A percentile compares a stretch with the other conserved stretches of the same genome.
phyloP scores from a whole-genome alignment of 2,888 invertebrate species.

The Petrolisthes manimaculis region DNA sequence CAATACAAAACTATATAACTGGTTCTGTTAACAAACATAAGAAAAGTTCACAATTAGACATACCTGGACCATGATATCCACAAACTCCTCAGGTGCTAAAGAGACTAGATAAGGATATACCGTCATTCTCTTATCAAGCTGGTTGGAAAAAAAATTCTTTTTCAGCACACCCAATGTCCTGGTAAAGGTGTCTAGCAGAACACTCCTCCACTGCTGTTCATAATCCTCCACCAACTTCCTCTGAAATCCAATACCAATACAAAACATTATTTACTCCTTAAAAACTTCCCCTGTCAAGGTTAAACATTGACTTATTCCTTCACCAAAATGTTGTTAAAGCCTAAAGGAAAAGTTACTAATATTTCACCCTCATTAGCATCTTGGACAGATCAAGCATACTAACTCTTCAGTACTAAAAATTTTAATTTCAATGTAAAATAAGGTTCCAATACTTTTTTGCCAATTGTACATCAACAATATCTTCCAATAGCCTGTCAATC shows the following conservation, averaged over 20 bases:
- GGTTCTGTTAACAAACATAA: too few relatives aligned
- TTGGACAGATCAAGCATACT: too few relatives aligned
- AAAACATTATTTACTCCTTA: neutral
- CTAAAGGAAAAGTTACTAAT: too few relatives aligned
- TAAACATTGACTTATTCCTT: neutral
- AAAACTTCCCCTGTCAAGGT: too few relatives aligned
- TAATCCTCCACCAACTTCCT: slow-evolving; percentile 44
- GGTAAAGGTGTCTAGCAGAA: slow-evolving; percentile 33
- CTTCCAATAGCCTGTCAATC: neutral
- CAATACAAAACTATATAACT: too few relatives aligned
- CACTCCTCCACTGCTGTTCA: slow-evolving; percentile 49
- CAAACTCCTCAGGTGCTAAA: slow-evolving; percentile 48
- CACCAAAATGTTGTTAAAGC: too few relatives aligned
- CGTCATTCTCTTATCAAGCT: slow-evolving; percentile 41
- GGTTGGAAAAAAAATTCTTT: slow-evolving; percentile 37
- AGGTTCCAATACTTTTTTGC: too few relatives aligned
- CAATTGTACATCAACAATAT: neutral
- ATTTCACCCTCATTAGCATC: too few relatives aligned
- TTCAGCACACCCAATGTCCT: slow-evolving; percentile 41
- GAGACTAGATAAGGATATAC: slow-evolving; percentile 52
- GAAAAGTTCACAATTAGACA: too few relatives aligned
- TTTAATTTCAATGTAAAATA: neutral
- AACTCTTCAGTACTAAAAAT: neutral
- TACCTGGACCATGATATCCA: slow-evolving; percentile 61
- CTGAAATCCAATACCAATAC: slow-evolving; percentile 10